A percentile compares a stretch with the other conserved stretches of the same genome.
Evolutionary conservation across 2,888 invertebrate species (phyloP).

Genomic region (Dyspetes luteomarginatus): DNA sequence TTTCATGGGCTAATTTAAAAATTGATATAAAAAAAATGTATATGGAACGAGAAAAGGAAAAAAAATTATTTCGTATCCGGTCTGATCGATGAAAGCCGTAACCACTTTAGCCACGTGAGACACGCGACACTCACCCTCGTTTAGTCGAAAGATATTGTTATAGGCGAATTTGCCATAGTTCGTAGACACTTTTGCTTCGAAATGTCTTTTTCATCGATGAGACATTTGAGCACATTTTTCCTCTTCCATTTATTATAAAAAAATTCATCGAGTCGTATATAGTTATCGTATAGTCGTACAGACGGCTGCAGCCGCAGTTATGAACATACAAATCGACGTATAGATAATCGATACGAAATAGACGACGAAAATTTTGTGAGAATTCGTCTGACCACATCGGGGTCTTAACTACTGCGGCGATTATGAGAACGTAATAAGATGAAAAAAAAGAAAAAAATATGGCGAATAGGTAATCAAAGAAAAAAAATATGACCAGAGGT

Average conservation of each 20-base stretch:
- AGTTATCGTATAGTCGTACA: not conserved
- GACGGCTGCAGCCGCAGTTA: too few species aligned
- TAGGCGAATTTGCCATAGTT: not conserved
- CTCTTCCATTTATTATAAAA: not conserved
- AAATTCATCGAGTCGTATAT: not conserved
- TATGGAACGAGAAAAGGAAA: too few species aligned
- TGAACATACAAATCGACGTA: conserved; percentile 34
- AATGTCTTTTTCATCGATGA: not conserved
- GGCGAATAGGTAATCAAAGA: too few species aligned
- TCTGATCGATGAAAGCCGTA: too few species aligned
- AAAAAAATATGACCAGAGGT: too few species aligned
- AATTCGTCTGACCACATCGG: conserved; percentile 20
- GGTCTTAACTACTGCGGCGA: conserved; percentile 22
- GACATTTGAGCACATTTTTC: not conserved
- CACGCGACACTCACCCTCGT: too few species aligned
- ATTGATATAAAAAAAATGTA: too few species aligned
- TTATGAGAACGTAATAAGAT: conserved; percentile 18
- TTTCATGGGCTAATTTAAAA: too few species aligned
- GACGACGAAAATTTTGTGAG: not conserved
- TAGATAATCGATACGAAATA: conserved; percentile 39
- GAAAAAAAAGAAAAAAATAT: too few species aligned
- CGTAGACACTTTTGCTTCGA: not conserved
- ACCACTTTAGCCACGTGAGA: too few species aligned
- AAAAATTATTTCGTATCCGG: too few species aligned
- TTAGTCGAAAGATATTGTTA: not conserved